Evolutionary conservation across 1,140 invertebrate species (phyloP).

Genomic region (Heterodera carotae): DNA sequence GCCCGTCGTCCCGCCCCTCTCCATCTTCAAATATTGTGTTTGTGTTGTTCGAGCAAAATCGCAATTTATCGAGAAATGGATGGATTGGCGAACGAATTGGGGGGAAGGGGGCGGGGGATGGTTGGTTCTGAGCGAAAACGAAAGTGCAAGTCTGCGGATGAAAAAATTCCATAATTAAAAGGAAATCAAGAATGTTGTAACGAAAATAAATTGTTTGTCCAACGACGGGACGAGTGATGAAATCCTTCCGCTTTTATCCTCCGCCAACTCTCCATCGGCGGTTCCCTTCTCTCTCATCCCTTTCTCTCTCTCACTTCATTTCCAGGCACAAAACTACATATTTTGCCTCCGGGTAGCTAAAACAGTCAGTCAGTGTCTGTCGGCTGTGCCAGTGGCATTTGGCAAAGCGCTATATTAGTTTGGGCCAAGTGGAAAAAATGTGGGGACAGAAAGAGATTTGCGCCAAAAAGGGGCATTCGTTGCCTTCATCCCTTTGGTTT

Average conservation of each 20-base stretch:
- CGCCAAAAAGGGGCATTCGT: slow-evolving; percentile 4
- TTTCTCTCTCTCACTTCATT: not conserved
- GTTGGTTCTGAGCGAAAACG: not conserved
- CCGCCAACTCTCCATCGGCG: not conserved
- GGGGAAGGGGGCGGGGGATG: not conserved
- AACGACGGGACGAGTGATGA: not conserved
- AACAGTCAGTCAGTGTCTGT: no score
- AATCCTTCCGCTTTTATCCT: not conserved
- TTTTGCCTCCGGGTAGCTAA: not conserved
- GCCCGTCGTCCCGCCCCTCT: no score
- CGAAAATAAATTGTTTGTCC: not conserved
- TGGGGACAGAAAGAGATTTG: not conserved
- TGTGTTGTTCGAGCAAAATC: slow-evolving; percentile 8
- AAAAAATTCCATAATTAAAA: no score
- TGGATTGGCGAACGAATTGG: not conserved
- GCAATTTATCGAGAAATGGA: not conserved
- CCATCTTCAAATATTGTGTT: slow-evolving; percentile 5
- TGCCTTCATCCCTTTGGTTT: not conserved
- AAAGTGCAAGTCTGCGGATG: no score
- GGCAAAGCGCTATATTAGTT: not conserved
- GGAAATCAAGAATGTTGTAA: not conserved
- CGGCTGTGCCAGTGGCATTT: not conserved
- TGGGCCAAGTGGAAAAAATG: no score
- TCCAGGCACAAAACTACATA: not conserved
- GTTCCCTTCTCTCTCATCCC: not conserved